These are phyloP conservation scores for Drosophila chauvacae DNA, from an alignment of 1,140 invertebrate species.

Conservation along the genomic window DNA sequence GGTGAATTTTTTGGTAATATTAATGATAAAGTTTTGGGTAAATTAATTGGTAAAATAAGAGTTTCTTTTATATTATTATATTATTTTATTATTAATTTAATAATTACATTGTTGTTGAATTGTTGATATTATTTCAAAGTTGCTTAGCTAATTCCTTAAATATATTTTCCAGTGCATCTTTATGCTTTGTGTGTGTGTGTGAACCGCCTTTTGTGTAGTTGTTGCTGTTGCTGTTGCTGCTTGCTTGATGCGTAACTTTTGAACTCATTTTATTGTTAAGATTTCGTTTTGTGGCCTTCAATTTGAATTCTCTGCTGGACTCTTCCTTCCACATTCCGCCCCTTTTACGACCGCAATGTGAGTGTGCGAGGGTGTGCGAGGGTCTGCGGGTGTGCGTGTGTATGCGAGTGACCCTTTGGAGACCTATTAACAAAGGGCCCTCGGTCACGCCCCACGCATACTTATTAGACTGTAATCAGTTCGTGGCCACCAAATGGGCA, in stretches of 20 bases:
- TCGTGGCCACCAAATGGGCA: conserved; percentile 70
- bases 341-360: conserved; percentile 54
- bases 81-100: too few relatives aligned
- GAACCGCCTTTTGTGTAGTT: conserved; percentile 12
- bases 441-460: conserved; percentile 75
- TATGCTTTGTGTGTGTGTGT: conserved; percentile 17
- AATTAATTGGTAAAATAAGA: too few relatives aligned
- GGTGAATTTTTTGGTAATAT: too few relatives aligned
- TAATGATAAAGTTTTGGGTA: too few relatives aligned
- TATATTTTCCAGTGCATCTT: conserved; percentile 2
- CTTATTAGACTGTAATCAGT: conserved; percentile 82
- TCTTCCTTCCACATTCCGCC: not conserved
- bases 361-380: conserved; percentile 5
- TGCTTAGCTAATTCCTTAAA: too few relatives aligned
- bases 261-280: conserved; percentile 72
- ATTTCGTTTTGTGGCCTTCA: conserved; percentile 69
- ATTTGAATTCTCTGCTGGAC: conserved; percentile 62
- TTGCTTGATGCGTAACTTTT: conserved; percentile 49
- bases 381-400: conserved; percentile 17
- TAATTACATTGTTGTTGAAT: too few relatives aligned
- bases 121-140: too few relatives aligned
- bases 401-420: conserved; percentile 55
- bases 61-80: too few relatives aligned
- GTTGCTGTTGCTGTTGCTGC: conserved; percentile 38
- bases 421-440: conserved; percentile 73